Evolutionary conservation across 2,113 vertebrate genomes (phyloP).

Genomic region (Ploceus nigricollis): DNA sequence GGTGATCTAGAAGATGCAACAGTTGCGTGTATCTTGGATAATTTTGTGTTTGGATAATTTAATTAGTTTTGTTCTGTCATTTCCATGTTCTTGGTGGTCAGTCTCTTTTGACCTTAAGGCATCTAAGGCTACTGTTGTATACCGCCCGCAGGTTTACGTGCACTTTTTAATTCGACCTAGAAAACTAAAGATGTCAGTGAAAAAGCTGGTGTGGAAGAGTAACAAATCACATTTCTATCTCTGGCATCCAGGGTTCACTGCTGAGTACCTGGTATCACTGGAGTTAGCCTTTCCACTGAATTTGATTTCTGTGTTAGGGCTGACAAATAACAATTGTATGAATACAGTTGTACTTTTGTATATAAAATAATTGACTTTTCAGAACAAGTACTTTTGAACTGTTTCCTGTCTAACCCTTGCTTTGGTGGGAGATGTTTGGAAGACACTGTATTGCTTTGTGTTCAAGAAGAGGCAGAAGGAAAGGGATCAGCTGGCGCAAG

Average conservation of each 20-base stretch:
- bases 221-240: not conserved
- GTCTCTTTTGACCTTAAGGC: not conserved
- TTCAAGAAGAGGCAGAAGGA: not conserved
- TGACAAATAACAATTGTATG: not conserved
- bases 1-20: not conserved
- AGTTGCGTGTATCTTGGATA: not conserved
- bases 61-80: not conserved
- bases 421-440: not conserved
- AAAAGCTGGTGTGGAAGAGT: not conserved
- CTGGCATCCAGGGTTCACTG: not conserved
- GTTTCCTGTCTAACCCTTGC: not conserved
- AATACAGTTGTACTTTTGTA: not conserved
- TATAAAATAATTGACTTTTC: not conserved
- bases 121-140: not conserved
- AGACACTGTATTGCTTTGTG: not conserved
- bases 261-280: not conserved
- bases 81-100: not conserved
- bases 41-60: no score
- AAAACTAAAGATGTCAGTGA: not conserved
- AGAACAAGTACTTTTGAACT: not conserved
- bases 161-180: not conserved
- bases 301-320: not conserved
- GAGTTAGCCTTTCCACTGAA: not conserved
- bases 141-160: not conserved
- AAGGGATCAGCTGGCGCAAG: not conserved